Evolutionary conservation across 2,113 vertebrate genomes (phyloP), one percentile per base, ranked within the genome.

Genomic region (Pygoscelis adeliae): DNA sequence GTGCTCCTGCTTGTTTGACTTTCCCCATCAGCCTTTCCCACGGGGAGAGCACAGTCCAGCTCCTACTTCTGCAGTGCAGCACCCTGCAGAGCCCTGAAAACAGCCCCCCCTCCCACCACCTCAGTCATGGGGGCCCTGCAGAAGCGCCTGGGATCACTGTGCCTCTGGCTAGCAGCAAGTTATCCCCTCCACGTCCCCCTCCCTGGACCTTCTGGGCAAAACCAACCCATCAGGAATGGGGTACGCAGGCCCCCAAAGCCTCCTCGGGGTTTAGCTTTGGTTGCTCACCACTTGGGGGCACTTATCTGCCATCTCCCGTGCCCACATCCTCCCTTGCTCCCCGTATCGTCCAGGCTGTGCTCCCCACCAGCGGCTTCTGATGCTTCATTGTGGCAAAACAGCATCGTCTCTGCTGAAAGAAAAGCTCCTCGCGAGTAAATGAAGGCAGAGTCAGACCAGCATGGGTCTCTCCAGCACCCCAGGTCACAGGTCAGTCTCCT

Each of bases 301-400:
- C 18, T 46, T 32, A 30, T 2, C 10, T 2, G 2, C 11, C 19
- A 32, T 15, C 40, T 61, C 14, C 58, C 6, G 0, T 13, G 20
- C 25, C 23, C 16, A 23, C 13, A n/a, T 53, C 53, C 22, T 42
- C 42, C 65, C 13, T 49, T 38, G 17, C 32, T 79, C 15, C 59
- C 10, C 7, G 4, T 7, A 25, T n/a, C 9, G 0, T 19, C 46
- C 42, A 21, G 36, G 29, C 32, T 72, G 20, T 50, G 76, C 36
- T 62, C 46, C n/a, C 61, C 6, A 0, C 5, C 32, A 32, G 36
- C 9, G 32, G 23, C 13, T 93, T 73, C 70, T 46, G 52, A 70
- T 1, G 3, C 21, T 44, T 77, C 53, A 19, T 5, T n/a, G 27
- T 0, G 2, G 38, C 16, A 59, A 55, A 86, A 32, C 15, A 27